Evolutionary conservation across 2,113 vertebrate species (phyloP).

Genomic region (Myrmecobius fasciatus): DNA sequence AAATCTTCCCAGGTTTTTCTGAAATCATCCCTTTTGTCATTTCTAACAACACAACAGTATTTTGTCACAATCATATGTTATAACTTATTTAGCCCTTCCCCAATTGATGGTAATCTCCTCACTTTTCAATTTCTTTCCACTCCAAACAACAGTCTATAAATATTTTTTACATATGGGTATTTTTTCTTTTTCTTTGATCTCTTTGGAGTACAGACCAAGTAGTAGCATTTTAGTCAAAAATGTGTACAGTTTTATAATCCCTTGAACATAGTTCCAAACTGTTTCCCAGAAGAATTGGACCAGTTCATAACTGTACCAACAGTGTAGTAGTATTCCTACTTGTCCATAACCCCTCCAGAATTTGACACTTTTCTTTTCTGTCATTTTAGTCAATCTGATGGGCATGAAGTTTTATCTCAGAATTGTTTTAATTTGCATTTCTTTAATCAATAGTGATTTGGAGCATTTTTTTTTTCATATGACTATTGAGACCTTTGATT

Average conservation of each 20-base stretch:
- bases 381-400: not conserved
- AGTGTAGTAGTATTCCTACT: not conserved
- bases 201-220: not conserved
- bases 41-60: not conserved
- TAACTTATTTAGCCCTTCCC: not conserved
- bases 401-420: not conserved
- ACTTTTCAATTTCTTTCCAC: not conserved
- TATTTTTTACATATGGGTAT: not conserved
- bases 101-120: not conserved
- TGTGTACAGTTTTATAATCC: not conserved
- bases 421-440: not conserved
- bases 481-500: not conserved
- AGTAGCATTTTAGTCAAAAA: not conserved
- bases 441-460: not conserved
- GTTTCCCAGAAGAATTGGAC: not conserved
- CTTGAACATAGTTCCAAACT: not conserved
- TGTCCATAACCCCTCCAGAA: not conserved
- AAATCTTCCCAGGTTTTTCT: not conserved
- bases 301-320: not conserved
- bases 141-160: not conserved
- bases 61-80: not conserved
- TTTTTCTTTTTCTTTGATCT: not conserved
- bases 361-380: not conserved
- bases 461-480: not conserved
- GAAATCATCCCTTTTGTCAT: not conserved